Evolutionary conservation across 2,797 vertebrate genomes (phyloP), one percentile per base, ranked within the genome.

Genomic region (Malurus leucopterus): DNA sequence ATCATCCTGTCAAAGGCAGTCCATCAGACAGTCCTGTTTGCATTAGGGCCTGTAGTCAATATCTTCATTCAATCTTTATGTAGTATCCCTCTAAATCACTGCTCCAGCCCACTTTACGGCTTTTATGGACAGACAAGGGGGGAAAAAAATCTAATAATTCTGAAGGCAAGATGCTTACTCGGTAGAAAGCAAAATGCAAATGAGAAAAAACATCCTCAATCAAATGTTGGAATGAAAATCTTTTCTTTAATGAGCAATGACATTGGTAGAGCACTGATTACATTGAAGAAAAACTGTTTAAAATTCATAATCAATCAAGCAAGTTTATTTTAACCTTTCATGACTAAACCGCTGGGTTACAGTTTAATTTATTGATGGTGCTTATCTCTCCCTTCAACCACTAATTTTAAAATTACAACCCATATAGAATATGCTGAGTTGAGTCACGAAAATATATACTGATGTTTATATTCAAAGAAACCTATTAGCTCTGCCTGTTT

Each of bases 301-400:
- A 97, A 97, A 98, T 97, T 97, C 97, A 96, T 97, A 97, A 97
- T 97, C 97, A 97, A 98, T 97, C 97, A 97, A 96, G 95, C 94
- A 96, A 96, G 96, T 96, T 98, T 97, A 97, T 97, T 98, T 97
- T 97, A 98, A 97, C 97, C 97, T 97, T 97, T 97, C 96, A 95
- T 95, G 94, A 96, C 95, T 96, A 97, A 97, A 97, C 95, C 85
- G 64, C 91, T 91, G 88, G 88, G 93, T 97, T 96, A 96, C 88
- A 92, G 93, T 93, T 96, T 95, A 95, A 95, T 97, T 96, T 97
- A 95, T 90, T 94, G 97, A 96, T 96, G 83, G 94, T 96, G 92
- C 94, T 96, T 94, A 93, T 96, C 95, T 96, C 86, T 96, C 85
- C 82, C 93, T 95, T 84, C 83, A 93, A 95, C 89, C 77, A 94